Evolutionary conservation across 2,797 vertebrate genomes (phyloP).

Genomic region (Paratrypauchen microcephalus): DNA sequence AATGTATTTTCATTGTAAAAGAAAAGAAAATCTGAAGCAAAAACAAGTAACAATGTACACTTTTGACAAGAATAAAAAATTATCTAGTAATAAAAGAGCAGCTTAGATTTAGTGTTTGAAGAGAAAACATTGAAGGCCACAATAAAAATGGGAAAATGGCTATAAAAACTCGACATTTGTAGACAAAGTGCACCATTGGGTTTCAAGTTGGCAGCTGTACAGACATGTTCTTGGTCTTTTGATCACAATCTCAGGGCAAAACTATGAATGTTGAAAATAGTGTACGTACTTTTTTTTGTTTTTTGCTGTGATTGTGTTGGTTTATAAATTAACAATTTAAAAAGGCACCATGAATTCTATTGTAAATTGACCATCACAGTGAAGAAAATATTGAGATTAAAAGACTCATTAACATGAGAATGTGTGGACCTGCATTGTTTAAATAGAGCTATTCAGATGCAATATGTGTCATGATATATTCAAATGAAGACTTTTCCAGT

Average conservation of each 20-base stretch:
- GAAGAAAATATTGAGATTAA: constrained; percentile 38
- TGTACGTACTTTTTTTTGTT: constrained; percentile 11
- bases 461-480: constrained; percentile 42
- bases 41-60: constrained; percentile 19
- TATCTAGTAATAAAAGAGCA: constrained; percentile 31
- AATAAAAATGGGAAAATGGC: constrained; percentile 36
- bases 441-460: constrained; percentile 33
- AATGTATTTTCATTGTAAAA: constrained; percentile 22
- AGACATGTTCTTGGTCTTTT: constrained; percentile 33
- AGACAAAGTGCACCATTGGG: constrained; percentile 67
- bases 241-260: constrained; percentile 38
- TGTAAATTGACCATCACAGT: constrained; percentile 26
- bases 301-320: constrained; percentile 56
- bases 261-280: constrained; percentile 22
- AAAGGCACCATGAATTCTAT: constrained; percentile 77
- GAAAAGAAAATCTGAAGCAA: constrained; percentile 14
- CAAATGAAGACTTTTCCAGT: constrained; percentile 68
- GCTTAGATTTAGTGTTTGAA: constrained; percentile 40
- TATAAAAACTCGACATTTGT: constrained; percentile 12
- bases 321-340: constrained; percentile 53
- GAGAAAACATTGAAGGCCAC: constrained; percentile 11
- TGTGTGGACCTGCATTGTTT: constrained; percentile 47
- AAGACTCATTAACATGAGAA: constrained; percentile 30
- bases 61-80: constrained; percentile 10
- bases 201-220: constrained; percentile 61